Conservation (phyloP, 2,113 vertebrate species). For the Verasper variegatus region DNA sequence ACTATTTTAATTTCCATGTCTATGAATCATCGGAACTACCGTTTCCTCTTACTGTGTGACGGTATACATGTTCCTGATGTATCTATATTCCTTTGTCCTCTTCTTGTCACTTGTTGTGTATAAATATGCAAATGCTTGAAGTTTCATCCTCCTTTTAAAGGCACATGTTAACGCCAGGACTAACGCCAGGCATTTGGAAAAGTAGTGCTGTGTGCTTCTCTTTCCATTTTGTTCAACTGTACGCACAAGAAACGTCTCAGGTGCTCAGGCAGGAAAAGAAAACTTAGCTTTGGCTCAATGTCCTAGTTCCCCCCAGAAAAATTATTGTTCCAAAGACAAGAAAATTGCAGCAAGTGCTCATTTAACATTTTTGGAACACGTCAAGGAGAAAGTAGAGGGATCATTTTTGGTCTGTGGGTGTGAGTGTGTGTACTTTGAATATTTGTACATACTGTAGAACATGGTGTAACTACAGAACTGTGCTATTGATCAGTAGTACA, state of each 20-base stretch:
- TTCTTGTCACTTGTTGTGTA: not conserved
- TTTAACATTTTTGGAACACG: constrained; percentile 42
- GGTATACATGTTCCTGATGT: not conserved
- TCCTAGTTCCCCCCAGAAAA: constrained; percentile 14
- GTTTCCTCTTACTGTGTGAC: not conserved
- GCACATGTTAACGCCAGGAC: constrained; percentile 13
- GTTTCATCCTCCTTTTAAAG: constrained; percentile 18
- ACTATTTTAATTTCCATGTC: not conserved
- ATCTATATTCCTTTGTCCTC: not conserved
- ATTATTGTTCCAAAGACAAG: constrained; percentile 54
- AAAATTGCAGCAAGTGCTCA: constrained; percentile 46
- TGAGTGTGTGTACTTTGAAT: constrained; percentile 34
- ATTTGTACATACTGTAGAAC: constrained; percentile 23
- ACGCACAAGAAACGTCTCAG: constrained; percentile 37
- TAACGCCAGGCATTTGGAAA: constrained; percentile 42
- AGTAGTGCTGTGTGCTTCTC: constrained; percentile 19
- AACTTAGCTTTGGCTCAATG: constrained; percentile 52
- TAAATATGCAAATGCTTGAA: constrained; percentile 19
- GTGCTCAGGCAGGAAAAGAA: constrained; percentile 56
- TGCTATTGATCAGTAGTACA: constrained; percentile 21
- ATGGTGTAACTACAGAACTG: constrained; percentile 13
- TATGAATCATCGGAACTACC: not conserved
- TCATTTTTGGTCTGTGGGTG: constrained; percentile 40
- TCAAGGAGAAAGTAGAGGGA: constrained; percentile 30
- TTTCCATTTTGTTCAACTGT: constrained; percentile 46